Evolutionary conservation across 2,797 vertebrate species (phyloP), one percentile per base, ranked within the genome.

Genomic region (Natrix natrix): DNA sequence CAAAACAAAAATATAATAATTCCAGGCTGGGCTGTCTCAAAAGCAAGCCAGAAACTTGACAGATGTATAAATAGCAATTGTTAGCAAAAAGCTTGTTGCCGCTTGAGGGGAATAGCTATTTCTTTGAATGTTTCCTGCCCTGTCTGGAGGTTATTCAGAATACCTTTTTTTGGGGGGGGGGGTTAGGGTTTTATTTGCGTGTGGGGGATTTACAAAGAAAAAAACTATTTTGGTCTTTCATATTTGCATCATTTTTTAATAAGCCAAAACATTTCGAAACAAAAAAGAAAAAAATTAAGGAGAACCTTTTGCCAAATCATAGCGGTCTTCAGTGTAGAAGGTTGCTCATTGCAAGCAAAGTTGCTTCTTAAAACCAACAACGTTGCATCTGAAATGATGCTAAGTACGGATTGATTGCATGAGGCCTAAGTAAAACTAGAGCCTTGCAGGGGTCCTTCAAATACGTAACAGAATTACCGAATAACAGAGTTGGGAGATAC

Each of bases 1-100:
- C 87, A 8, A 0, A 0, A 6, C 89, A 88, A 90, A 94, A 6
- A 0, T 5, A 90, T 90, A 90, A 93, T n/a, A 91, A 94, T 92
- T 22, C 20, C 89, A n/a, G 48, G 37, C 86, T 1, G 0, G 26
- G 1, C 8, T 59, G 54, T 86, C 90, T 92, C 0, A 0, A n/a
- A 92, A 91, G 63, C 86, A 90, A 59, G 26, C 52, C 13, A 14
- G 60, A 43, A 20, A 1, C 52, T 59, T 57, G 74, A 78, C 59
- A 86, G 69, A 17, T 60, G 74, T 66, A 89, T 91, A 91, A 89
- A 74, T 91, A 88, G 37, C 91, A 52, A 37, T 4, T 37, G 86
- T 54, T 20, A 57, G 60, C 20, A 59, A 69, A 8, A 37, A 22
- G 12, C 0, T 0, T 1, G 78, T 61, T 5, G 28, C 61, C 20